phyloP scores from a whole-genome alignment of 2,113 vertebrate species.

The Sorex araneus region DNA sequence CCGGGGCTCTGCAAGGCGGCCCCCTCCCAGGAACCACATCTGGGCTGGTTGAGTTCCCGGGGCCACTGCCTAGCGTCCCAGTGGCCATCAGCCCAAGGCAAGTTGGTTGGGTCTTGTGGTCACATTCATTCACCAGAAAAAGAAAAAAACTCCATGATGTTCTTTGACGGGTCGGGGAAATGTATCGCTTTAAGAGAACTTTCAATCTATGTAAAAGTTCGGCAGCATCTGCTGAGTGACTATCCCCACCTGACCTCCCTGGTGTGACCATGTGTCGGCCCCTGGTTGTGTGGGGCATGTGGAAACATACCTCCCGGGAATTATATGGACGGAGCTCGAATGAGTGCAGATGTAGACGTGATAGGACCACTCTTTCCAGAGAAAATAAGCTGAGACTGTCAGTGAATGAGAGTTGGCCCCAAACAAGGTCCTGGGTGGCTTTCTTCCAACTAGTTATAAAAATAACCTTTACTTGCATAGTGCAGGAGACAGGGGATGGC shows the following conservation, averaged over 20 bases:
- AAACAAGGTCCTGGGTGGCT: conserved; percentile 54
- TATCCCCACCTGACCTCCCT: neutral
- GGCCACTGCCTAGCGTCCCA: neutral
- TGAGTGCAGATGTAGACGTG: neutral
- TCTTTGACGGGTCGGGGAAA: conserved; percentile 15
- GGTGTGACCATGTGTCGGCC: neutral
- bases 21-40: neutral
- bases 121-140: neutral
- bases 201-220: neutral
- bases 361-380: neutral
- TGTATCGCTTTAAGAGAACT: neutral
- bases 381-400: conserved; percentile 24
- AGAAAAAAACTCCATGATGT: neutral
- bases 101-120: neutral
- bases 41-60: neutral
- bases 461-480: neutral
- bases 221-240: neutral
- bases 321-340: neutral
- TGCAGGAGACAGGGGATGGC: too few relatives aligned
- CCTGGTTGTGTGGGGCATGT: neutral
- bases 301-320: neutral
- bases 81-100: neutral
- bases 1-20: neutral
- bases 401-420: conserved; percentile 58
- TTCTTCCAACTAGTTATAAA: conserved; percentile 54